phyloP scores from a whole-genome alignment of 2,113 vertebrate genomes.

The Maccullochella peelii region DNA sequence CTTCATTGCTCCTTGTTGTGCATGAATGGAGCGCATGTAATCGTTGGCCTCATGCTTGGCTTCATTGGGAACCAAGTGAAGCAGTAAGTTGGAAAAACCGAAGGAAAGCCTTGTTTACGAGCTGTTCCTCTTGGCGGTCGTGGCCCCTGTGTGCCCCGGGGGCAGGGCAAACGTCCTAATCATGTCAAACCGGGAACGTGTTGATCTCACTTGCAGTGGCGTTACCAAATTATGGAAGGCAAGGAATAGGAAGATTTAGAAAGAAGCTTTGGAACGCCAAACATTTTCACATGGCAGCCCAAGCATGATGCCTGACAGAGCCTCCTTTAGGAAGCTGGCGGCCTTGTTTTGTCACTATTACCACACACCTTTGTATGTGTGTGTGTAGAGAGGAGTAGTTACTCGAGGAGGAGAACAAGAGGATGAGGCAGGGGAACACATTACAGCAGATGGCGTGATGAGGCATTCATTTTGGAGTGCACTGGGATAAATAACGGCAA shows the following conservation, averaged over 20 bases:
- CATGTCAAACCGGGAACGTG: constrained; percentile 15
- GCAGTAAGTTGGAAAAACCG: constrained; percentile 51
- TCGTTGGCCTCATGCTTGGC: constrained; percentile 26
- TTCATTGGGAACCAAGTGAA: constrained; percentile 46
- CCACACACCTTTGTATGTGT: not conserved
- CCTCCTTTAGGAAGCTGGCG: constrained; percentile 2
- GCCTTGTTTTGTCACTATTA: constrained; percentile 30
- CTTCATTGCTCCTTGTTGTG: constrained; percentile 25
- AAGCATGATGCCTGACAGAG: constrained; percentile 43
- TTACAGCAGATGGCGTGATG: constrained; percentile 54
- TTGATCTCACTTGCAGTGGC: not conserved
- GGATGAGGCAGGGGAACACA: constrained; percentile 21
- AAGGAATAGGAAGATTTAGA: constrained; percentile 2
- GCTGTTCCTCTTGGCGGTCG: constrained; percentile 35
- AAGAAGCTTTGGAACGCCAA: not conserved
- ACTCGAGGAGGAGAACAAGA: constrained; percentile 45
- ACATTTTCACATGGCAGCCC: constrained; percentile 33
- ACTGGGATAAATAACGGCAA: constrained; percentile 43
- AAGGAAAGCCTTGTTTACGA: constrained; percentile 45
- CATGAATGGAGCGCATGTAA: constrained; percentile 29
- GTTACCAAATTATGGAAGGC: not conserved
- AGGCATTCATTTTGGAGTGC: constrained; percentile 40
- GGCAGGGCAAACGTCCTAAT: constrained; percentile 6
- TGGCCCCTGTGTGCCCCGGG: not conserved
- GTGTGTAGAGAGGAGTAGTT: not conserved